These are phyloP conservation scores for Clarias fuscus DNA, from an alignment of 2,797 vertebrate genomes.

Conservation along the genomic window DNA sequence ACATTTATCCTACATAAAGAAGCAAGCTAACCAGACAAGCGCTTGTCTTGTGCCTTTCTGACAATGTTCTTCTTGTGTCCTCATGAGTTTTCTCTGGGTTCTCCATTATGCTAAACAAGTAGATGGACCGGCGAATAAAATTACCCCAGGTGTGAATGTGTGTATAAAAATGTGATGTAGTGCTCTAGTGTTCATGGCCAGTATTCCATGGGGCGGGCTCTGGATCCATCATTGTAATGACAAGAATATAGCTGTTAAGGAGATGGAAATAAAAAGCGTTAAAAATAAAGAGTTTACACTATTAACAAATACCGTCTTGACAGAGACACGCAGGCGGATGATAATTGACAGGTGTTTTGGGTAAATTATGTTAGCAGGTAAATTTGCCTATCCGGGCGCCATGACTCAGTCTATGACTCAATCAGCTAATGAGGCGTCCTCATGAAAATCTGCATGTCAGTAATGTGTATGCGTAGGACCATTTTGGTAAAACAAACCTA, in stretches of 20 bases:
- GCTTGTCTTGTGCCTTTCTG: not conserved
- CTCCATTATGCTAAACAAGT: not conserved
- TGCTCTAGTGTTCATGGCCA: not conserved
- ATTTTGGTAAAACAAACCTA: constrained; percentile 40
- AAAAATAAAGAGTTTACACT: too few relatives aligned
- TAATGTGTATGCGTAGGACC: not conserved
- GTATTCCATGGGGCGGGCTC: not conserved
- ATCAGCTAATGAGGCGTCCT: not conserved
- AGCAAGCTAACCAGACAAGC: not conserved
- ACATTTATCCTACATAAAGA: not conserved
- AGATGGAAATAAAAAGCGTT: not conserved
- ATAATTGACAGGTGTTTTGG: not conserved
- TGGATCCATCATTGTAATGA: not conserved
- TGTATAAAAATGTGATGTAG: not conserved
- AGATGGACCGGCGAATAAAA: not conserved
- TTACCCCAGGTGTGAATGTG: too few relatives aligned
- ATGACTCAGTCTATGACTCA: not conserved
- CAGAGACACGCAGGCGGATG: not conserved
- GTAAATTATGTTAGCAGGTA: constrained; percentile 3
- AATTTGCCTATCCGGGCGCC: constrained; percentile 20
- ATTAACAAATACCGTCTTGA: not conserved
- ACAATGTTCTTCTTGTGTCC: not conserved
- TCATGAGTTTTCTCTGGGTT: not conserved
- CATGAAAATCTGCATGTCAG: not conserved
- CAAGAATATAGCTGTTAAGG: not conserved